Percentiles rank a stretch among this genome's conserved stretches.
Evolutionary conservation across 2,113 vertebrate genomes (phyloP).

Genomic region (Mungos mungo): DNA sequence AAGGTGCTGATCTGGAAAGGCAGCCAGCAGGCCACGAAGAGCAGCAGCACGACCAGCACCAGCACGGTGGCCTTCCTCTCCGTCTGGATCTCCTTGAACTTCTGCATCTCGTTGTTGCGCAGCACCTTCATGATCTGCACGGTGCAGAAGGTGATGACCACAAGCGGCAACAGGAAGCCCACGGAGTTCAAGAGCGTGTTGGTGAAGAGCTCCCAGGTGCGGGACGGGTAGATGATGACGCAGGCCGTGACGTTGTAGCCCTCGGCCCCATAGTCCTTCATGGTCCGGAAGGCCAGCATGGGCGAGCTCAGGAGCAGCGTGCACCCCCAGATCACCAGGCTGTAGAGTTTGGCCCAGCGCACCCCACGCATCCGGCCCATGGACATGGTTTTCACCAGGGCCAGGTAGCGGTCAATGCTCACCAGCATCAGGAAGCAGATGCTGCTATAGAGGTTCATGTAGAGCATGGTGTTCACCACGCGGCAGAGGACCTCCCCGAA

Average conservation of each 20-base stretch:
- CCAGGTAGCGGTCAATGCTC: slow-evolving; percentile 94
- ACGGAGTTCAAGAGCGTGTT: slow-evolving; percentile 87
- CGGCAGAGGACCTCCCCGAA: slow-evolving; percentile 92
- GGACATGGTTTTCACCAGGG: slow-evolving; percentile 94
- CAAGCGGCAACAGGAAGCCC: slow-evolving; percentile 91
- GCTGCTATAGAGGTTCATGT: slow-evolving; percentile 91
- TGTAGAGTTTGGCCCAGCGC: slow-evolving; percentile 90
- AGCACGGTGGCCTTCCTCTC: slow-evolving; percentile 89
- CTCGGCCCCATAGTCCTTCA: neutral
- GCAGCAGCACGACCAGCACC: slow-evolving; percentile 88
- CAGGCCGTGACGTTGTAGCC: slow-evolving; percentile 85
- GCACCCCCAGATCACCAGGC: slow-evolving; percentile 90
- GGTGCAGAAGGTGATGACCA: slow-evolving; percentile 90
- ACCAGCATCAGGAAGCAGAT: slow-evolving; percentile 93
- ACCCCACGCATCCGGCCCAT: slow-evolving; percentile 89
- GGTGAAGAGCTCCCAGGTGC: slow-evolving; percentile 74
- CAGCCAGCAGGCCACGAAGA: slow-evolving; percentile 92
- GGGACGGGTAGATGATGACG: slow-evolving; percentile 83
- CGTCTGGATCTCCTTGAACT: slow-evolving; percentile 81
- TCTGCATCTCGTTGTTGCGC: slow-evolving; percentile 80
- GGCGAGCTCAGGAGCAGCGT: slow-evolving; percentile 88
- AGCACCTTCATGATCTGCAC: slow-evolving; percentile 88
- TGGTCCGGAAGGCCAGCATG: slow-evolving; percentile 82
- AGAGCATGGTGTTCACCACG: slow-evolving; percentile 86
- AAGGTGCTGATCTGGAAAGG: slow-evolving; percentile 89